Base-by-base conservation (phyloP, 2,888 invertebrate genomes). In the Erebia palarica region DNA sequence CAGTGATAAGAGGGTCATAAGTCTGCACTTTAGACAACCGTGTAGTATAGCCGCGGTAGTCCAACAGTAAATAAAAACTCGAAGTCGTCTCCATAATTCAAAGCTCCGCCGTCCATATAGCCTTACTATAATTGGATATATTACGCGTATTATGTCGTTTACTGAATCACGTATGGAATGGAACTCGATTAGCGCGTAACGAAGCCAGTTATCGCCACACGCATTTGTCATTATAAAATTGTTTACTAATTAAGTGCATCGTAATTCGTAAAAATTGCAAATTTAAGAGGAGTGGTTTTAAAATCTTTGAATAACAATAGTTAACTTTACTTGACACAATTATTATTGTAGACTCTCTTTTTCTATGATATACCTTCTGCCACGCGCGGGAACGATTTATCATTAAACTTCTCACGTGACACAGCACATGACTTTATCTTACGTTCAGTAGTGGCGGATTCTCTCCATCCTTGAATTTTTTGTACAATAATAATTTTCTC, bases 21-120 rank as follows among this genome's bases (percentile, higher is more conserved):
- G 65, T 65, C 53, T 60, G 59, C 55, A 10, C 27, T 11, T 60
- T 1, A 21, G 7, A 2, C 14, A 47, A 83, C 80, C 77, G 78
- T 82, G 82, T 81, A 81, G 81, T 80, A 77, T 13, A 65, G 71
- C 60, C 69, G 65, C 21, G 65, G 71, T 59, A 70, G 65, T 57
- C 57, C 74, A 78, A 75, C 76, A 78, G 77, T 75, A 70, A 74
- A 55, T 60, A 70, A 66, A 69, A 14, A 63, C 36, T 68, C 21
- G 53, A 58, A 59, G 51, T 21, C 69, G 70, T 73, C 67, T 67
- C 60, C 16, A 59, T 68, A 60, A 44, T 27, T 71, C 5, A 68
- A 53, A 44, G 21, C 63, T 27, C 47, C 7, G 64, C 47, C 49
- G 47, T 58, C 27, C 53, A 51, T 72, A 59, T 53, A 68, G 59